Evolutionary conservation across 2,888 invertebrate genomes (phyloP), one percentile per base, ranked within the genome.

Genomic region (Tethea ocularis): DNA sequence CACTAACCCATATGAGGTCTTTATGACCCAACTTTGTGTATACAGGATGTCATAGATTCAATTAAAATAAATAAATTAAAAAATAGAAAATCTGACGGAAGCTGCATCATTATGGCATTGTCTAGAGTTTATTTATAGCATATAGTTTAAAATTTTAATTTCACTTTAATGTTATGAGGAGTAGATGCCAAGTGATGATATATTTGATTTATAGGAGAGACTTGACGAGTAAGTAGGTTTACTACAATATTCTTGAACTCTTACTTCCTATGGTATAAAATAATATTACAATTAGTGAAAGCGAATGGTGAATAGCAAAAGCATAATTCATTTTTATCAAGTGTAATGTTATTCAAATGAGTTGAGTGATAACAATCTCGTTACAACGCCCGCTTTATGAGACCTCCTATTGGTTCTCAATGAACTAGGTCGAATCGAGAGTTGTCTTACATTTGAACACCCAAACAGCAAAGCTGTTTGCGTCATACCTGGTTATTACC

Each of bases 401-500:
- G 76, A 81, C 81, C 84, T 75, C 79, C 80, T 72, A 75, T 82
- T 79, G 78, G 75, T 69, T 78, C 64, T 64, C 71, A 75, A 71
- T 67, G 70, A 84, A 83, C 78, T 80, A 79, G 82, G 81, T 78
- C 81, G 75, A 78, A 80, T 82, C 78, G 80, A 85, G 79, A 84
- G 78, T 80, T 79, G 82, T 75, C 76, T 82, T 78, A 79, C 78
- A 79, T 80, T 83, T 75, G 74, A 75, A 79, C 70, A 71, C 69
- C 77, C 79, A 77, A 76, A 83, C 77, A 80, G 74, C 78, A 79
- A 83, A 83, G 77, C 69, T 62, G 65, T 68, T 88, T 88, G 79
- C 89, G 81, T 87, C 88, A 89, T 72, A 82, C 71, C 75, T 72
- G 63, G 81, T 81, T 84, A 87, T 89, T 88, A 87, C 84, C 86